Evolutionary conservation across 2,113 vertebrate species (phyloP), one percentile per base, ranked within the genome.

Genomic region (Sisor rabdophorus): DNA sequence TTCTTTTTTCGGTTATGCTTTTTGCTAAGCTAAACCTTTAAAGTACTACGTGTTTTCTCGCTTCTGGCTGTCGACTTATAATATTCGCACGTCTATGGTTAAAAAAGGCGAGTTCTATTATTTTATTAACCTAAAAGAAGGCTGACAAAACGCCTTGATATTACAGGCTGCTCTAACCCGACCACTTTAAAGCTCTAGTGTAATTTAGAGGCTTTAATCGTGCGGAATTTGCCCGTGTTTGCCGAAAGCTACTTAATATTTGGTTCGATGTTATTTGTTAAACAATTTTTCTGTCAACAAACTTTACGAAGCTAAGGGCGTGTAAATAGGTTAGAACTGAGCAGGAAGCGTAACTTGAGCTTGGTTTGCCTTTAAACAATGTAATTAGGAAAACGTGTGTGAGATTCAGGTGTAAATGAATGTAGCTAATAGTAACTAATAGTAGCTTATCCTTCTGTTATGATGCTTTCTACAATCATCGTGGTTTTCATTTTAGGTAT

Each of bases 1-100:
- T 20, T 70, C 47, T 32, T 19, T n/a, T 28, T 2, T 13, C 61
- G 11, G 7, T 11, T 28, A 48, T 16, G 55, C 44, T 44, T 0
- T 24, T 36, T 24, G 64, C 64, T 76, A 69, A 55, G 61, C 60
- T 65, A 55, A 36, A 40, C 30, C 28, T 58, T 22, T n/a, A 17
- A 15, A 12, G 15, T 3, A 4, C 19, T n/a, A n/a, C 19, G 7
- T 54, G 40, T 36, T 55, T 22, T 48, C 10, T 28, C 36, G 15
- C 40, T 30, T 2, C 68, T 15, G 11, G 11, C 30, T 55, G 17
- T 11, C 16, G 28, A 4, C 28, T 3, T 55, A 17, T 13, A 59
- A 19, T 3, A 2, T 20, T 50, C 28, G 22, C 22, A 19, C 1
- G 40, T 59, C 47, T 59, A 24, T 28, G 0, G 1, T 1, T 4